Percentiles rank a stretch among this genome's conserved stretches.
These are phyloP conservation scores for Carcinoscorpius rotundicauda DNA, from an alignment of 1,140 invertebrate genomes.

Conservation along the genomic window DNA sequence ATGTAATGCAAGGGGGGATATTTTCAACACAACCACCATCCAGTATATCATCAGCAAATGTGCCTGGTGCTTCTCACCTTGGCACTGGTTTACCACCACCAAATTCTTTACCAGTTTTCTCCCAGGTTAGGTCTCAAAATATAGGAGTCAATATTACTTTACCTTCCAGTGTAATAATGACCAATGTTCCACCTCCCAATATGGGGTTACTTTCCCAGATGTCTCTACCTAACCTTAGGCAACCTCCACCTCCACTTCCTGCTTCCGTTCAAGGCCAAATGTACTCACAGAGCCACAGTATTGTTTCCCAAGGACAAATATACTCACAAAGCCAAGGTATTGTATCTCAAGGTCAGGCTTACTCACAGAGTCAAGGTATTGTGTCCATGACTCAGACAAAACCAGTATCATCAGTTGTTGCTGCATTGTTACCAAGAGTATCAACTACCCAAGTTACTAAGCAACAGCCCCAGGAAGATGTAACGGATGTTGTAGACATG, in stretches of 20 bases:
- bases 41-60: not conserved
- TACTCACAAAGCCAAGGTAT: no score
- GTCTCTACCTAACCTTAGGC: conserved; percentile 9
- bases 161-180: conserved; percentile 10
- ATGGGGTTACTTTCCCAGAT: conserved; percentile 5
- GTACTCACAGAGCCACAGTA: no score
- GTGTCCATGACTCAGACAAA: no score
- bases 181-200: conserved; percentile 8
- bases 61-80: conserved; percentile 4
- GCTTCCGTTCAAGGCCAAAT: not conserved
- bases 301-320: no score
- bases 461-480: conserved; percentile 20
- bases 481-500: conserved; percentile 44
- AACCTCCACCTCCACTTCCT: conserved; percentile 10
- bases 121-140: conserved; percentile 11
- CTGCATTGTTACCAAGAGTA: not conserved
- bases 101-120: conserved; percentile 8
- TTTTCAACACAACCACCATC: no score
- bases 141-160: conserved; percentile 7
- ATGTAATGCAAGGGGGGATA: no score
- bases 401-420: not conserved
- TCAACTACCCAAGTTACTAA: not conserved
- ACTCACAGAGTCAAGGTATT: no score
- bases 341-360: no score
- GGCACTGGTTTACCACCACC: conserved; percentile 9